Percentiles rank a stretch among this genome's conserved stretches.
Evolutionary conservation across 2,113 vertebrate genomes (phyloP).

Genomic region (Gorsachius goisagi): DNA sequence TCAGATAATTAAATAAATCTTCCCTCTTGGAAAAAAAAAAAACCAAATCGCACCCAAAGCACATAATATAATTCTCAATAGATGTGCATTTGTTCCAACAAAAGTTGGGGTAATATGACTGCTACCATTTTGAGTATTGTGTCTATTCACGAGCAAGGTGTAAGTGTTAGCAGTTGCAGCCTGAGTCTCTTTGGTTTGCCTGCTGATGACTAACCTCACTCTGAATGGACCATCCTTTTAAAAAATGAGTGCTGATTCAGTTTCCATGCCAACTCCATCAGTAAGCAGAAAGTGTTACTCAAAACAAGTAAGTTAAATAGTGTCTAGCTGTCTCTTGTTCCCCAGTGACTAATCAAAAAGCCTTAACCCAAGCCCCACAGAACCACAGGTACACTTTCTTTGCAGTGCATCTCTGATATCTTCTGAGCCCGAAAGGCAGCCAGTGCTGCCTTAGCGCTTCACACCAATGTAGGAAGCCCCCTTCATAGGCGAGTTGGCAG

Average conservation of each 20-base stretch:
- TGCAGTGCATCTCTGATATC: neutral
- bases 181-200: neutral
- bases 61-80: neutral
- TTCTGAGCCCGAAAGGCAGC: neutral
- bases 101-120: neutral
- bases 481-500: neutral
- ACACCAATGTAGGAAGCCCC: neutral
- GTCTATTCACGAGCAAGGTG: neutral
- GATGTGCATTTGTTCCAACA: neutral
- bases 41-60: neutral
- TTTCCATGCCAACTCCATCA: conserved; percentile 63
- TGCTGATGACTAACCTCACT: conserved; percentile 29
- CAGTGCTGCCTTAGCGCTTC: neutral
- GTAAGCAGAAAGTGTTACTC: conserved; percentile 28
- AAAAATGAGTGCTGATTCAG: conserved; percentile 19
- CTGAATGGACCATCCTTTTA: conserved; percentile 1
- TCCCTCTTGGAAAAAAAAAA: neutral
- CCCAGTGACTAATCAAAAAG: neutral
- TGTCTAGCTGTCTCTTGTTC: neutral
- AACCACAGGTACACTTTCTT: neutral
- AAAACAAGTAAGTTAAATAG: conserved; percentile 32
- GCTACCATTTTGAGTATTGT: neutral
- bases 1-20: neutral
- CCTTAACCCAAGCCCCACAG: neutral
- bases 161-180: conserved; percentile 22